Conservation (phyloP, 2,113 vertebrate species). For the Chrysochloris asiatica region DNA sequence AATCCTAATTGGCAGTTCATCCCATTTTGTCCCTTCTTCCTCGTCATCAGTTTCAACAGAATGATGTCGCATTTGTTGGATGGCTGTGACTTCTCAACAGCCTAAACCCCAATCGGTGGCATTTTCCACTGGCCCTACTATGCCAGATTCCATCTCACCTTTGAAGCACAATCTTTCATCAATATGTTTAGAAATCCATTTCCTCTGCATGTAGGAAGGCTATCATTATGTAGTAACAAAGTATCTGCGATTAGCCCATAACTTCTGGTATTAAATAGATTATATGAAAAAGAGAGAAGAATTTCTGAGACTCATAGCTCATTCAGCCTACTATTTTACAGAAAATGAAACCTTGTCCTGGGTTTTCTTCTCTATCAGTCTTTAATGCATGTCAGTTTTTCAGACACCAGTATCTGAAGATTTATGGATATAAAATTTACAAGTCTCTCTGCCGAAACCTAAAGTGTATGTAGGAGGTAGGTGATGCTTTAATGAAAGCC, state of each 20-base stretch:
- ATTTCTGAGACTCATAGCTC: neutral
- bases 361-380: neutral
- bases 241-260: neutral
- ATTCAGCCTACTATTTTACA: neutral
- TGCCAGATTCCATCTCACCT: conserved; percentile 71
- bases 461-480: too few species aligned
- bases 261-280: neutral
- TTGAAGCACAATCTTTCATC: conserved; percentile 50
- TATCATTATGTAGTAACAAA: neutral
- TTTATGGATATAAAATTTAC: neutral
- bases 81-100: conserved; percentile 74
- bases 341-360: neutral
- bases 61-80: conserved; percentile 80
- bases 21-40: conserved; percentile 76
- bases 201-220: neutral
- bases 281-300: neutral
- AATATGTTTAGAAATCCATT: neutral
- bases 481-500: neutral
- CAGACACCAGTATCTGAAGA: neutral
- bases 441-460: neutral
- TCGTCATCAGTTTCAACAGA: conserved; percentile 79
- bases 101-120: conserved; percentile 82
- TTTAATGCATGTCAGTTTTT: neutral
- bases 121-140: conserved; percentile 66
- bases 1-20: conserved; percentile 80